A percentile compares a stretch with the other conserved stretches of the same genome.
phyloP scores from a whole-genome alignment of 2,888 invertebrate genomes.

The Parnassius orleans region DNA sequence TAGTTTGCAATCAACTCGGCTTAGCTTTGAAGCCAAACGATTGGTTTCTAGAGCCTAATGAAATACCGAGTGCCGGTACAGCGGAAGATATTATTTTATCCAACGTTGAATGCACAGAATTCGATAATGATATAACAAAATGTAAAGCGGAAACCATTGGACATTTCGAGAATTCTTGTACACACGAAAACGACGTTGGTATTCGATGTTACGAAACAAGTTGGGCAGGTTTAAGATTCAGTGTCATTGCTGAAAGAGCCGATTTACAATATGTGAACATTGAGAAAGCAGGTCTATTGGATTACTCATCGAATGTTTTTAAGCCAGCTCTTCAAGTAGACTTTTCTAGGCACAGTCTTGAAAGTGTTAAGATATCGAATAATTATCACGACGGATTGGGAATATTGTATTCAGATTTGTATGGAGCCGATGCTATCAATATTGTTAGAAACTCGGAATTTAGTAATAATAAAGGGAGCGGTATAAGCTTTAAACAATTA shows the following conservation, averaged over 20 bases:
- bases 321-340: slow-evolving; percentile 95
- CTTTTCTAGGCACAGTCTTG: slow-evolving; percentile 90
- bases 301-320: slow-evolving; percentile 93
- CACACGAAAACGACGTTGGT: slow-evolving; percentile 93
- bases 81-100: slow-evolving; percentile 89
- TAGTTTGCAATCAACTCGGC: slow-evolving; percentile 97
- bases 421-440: slow-evolving; percentile 90
- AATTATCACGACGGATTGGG: slow-evolving; percentile 97
- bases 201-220: slow-evolving; percentile 93
- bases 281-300: slow-evolving; percentile 95
- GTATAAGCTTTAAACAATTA: slow-evolving; percentile 93
- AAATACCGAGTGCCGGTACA: slow-evolving; percentile 89
- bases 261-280: slow-evolving; percentile 93
- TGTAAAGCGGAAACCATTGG: slow-evolving; percentile 89
- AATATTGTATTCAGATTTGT: slow-evolving; percentile 96
- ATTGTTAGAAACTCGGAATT: slow-evolving; percentile 92
- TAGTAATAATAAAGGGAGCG: slow-evolving; percentile 91
- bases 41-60: slow-evolving; percentile 91
- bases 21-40: slow-evolving; percentile 94
- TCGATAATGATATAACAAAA: slow-evolving; percentile 93
- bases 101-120: slow-evolving; percentile 94
- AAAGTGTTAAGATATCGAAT: slow-evolving; percentile 89
- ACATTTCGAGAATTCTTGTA: slow-evolving; percentile 94
- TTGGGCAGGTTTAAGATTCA: slow-evolving; percentile 96
- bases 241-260: slow-evolving; percentile 92